phyloP scores from a whole-genome alignment of 2,797 vertebrate genomes.

The Pangasius larnaudii region DNA sequence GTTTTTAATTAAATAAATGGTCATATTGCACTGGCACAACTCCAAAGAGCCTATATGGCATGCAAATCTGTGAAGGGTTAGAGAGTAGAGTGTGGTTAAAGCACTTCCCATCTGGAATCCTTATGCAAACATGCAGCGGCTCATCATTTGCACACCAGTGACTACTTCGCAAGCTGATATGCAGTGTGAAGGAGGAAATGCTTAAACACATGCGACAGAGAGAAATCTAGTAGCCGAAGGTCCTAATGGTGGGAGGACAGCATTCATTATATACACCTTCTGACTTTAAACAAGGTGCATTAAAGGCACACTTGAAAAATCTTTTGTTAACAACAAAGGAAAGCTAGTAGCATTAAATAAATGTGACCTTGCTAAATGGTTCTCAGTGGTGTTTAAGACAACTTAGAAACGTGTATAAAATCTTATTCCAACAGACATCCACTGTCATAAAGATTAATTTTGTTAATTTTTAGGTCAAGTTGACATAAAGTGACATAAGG shows the following conservation, averaged over 20 bases:
- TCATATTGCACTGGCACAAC: conserved; percentile 66
- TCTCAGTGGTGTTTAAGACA: conserved; percentile 2
- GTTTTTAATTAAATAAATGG: conserved; percentile 79
- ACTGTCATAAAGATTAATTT: background rate
- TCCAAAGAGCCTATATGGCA: conserved; percentile 68
- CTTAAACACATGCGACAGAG: conserved; percentile 28
- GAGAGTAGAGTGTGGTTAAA: conserved; percentile 64
- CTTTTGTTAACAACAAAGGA: conserved; percentile 21
- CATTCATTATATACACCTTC: background rate
- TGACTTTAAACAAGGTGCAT: conserved; percentile 10
- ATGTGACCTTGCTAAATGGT: background rate
- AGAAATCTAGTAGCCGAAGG: conserved; percentile 28
- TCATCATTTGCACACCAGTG: conserved; percentile 40
- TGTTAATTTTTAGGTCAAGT: background rate
- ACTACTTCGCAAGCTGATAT: conserved; percentile 27
- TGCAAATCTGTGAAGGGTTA: conserved; percentile 66
- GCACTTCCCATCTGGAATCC: conserved; percentile 64
- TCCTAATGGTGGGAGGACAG: conserved; percentile 2
- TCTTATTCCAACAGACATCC: background rate
- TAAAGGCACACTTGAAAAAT: conserved; percentile 14
- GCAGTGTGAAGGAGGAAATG: conserved; percentile 28
- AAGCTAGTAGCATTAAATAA: background rate
- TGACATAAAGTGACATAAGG: background rate
- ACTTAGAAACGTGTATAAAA: background rate
- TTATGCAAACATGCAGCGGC: conserved; percentile 46